Evolutionary conservation across 1,140 invertebrate genomes (phyloP).

Genomic region (Drosophila saltans): DNA sequence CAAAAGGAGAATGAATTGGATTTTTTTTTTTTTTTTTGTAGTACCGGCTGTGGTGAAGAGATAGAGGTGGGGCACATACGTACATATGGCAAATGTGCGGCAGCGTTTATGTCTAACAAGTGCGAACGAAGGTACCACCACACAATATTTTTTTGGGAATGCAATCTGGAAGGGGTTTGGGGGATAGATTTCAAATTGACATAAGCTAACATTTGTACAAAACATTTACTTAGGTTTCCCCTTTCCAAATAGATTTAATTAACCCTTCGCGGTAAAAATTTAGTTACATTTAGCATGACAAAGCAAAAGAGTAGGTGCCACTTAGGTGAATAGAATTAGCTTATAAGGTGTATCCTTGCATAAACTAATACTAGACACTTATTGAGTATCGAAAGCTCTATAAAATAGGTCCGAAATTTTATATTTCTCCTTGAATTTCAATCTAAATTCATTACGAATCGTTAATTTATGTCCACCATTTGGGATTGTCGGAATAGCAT

Average conservation of each 20-base stretch:
- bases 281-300: not conserved
- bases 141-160: not conserved
- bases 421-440: no score
- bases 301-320: no score
- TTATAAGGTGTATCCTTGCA: no score
- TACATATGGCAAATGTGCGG: constrained; percentile 64
- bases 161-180: not conserved
- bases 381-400: no score
- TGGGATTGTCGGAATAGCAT: no score
- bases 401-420: no score
- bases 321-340: no score
- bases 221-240: not conserved
- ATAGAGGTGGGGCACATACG: constrained; percentile 35
- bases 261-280: not conserved
- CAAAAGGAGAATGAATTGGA: constrained; percentile 9
- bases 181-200: not conserved
- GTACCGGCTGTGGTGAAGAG: not conserved
- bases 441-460: no score
- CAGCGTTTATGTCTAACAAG: constrained; percentile 63
- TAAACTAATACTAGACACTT: no score
- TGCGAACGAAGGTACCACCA: constrained; percentile 23
- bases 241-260: not conserved
- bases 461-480: no score
- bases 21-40: not conserved
- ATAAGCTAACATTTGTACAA: not conserved